Percentiles rank a stretch among this genome's conserved stretches.
Evolutionary conservation across 2,888 invertebrate species (phyloP).

Genomic region (Dendrolimus pini): DNA sequence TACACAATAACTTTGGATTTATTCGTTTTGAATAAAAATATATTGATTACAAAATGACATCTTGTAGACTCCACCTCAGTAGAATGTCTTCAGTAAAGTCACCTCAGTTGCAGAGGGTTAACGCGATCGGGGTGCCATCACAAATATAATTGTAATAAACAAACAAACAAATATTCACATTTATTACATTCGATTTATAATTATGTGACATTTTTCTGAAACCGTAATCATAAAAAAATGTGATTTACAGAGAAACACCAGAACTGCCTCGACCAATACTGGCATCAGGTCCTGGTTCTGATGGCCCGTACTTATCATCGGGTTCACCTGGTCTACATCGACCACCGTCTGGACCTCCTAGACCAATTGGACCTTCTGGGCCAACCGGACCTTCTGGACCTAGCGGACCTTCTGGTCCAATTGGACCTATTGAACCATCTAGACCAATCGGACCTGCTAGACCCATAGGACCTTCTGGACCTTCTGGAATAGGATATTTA

Average conservation of each 20-base stretch:
- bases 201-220: too few species aligned
- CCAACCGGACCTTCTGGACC: constrained; percentile 29
- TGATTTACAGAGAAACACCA: constrained; percentile 3
- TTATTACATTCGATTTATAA: too few species aligned
- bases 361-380: constrained; percentile 14
- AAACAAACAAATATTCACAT: too few species aligned
- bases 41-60: too few species aligned
- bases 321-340: constrained; percentile 2
- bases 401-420: constrained; percentile 10
- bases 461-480: constrained; percentile 18
- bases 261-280: constrained; percentile 49
- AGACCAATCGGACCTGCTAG: constrained; percentile 23
- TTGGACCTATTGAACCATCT: constrained; percentile 18
- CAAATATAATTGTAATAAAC: too few species aligned
- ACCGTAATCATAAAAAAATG: too few species aligned
- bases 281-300: constrained; percentile 20
- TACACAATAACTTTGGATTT: too few species aligned
- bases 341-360: constrained; percentile 7
- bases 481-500: constrained; percentile 29
- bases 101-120: too few species aligned
- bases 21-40: too few species aligned
- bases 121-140: too few species aligned
- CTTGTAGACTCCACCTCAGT: too few species aligned
- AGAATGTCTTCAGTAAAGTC: too few species aligned
- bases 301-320: constrained; percentile 21